Evolutionary conservation across 2,888 invertebrate genomes (phyloP).

Genomic region (Notodonta dromedarius): DNA sequence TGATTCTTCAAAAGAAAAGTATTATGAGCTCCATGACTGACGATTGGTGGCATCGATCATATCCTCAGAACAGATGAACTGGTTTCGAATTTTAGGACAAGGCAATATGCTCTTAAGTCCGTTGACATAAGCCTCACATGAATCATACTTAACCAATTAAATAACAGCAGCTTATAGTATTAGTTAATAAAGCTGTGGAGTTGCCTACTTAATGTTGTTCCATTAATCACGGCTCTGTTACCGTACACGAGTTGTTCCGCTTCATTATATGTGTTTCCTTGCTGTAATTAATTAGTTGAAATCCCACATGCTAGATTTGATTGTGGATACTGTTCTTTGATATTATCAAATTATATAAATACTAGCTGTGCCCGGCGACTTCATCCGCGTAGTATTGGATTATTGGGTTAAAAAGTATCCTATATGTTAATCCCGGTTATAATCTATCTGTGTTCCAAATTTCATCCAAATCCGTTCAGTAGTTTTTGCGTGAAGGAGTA

Average conservation of each 20-base stretch:
- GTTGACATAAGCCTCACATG: not conserved
- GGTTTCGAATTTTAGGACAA: no score
- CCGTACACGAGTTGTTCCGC: not conserved
- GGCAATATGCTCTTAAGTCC: not conserved
- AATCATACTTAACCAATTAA: constrained; percentile 1
- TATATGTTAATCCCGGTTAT: no score
- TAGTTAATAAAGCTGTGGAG: not conserved
- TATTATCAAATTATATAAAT: not conserved
- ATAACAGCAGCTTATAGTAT: not conserved
- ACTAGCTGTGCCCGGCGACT: no score
- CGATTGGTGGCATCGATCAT: no score
- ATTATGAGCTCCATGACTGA: no score
- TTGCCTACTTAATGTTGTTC: constrained; percentile 1
- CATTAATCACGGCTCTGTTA: not conserved
- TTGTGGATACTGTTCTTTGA: not conserved
- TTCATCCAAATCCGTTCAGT: no score
- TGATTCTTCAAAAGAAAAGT: no score
- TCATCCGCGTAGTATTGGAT: no score
- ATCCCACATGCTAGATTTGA: not conserved
- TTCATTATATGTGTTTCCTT: not conserved
- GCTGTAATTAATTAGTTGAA: not conserved
- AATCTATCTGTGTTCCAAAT: no score
- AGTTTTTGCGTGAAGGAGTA: no score
- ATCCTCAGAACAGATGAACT: no score
- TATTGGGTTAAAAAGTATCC: no score